Evolutionary conservation across 2,888 invertebrate species (phyloP), one percentile per base, ranked within the genome.

Genomic region (Microctonus brassicae): DNA sequence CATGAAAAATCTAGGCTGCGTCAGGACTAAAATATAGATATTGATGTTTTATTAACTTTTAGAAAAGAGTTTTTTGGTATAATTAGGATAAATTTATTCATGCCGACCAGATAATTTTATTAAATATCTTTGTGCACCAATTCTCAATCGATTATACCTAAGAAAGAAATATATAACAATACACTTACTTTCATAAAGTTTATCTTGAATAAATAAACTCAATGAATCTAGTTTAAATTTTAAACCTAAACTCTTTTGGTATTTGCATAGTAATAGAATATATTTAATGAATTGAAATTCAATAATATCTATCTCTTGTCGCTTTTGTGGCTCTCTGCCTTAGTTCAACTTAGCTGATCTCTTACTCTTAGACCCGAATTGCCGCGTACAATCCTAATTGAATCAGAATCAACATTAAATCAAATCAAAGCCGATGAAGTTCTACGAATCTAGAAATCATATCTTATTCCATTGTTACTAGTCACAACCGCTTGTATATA

Each of bases 351-450:
- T 39, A n/a, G 39, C 7, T 47, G 47, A 47, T 33, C 34, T 58
- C 6, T 20, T 10, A 17, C 7, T 9, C 67, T 75, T 73, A 68
- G 72, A 70, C 53, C 65, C 73, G 73, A 79, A 76, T 74, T 73
- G 75, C 75, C 65, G 13, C 26, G 70, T 65, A n/a, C n/a, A n/a
- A 72, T 71, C 67, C 76, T 79, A 80, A 80, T 80, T 80, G 77
- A 80, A 79, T 80, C 79, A 80, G 77, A 79, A 80, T 80, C 79
- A 80, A 80, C 78, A 80, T 80, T 69, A 74, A 80, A 80, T 80
- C 80, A 80, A 80, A 80, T 80, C 73, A 76, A 72, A 74, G 72
- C 75, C 72, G 67, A 72, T 17, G 33, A n/a, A 64, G 52, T 64
- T 64, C 22, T 26, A 17, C 57, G 26, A 68, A 24, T 34, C 13